Percentiles rank a stretch among this genome's conserved stretches.
Evolutionary conservation across 2,888 invertebrate genomes (phyloP).

Genomic region (Dioctria linearis): DNA sequence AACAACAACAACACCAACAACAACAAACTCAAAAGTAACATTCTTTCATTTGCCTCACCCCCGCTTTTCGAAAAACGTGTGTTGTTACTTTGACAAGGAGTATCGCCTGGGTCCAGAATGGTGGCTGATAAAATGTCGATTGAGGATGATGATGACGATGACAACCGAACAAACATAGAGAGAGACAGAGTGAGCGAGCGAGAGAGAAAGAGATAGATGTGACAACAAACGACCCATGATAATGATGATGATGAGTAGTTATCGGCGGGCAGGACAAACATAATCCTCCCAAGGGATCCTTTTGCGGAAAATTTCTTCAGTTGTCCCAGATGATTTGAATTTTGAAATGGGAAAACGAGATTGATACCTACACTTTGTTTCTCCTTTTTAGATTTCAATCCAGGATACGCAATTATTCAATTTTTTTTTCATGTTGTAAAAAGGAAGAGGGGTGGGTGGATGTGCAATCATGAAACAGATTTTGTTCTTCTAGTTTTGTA

Average conservation of each 20-base stretch:
- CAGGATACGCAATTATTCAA: too few relatives aligned
- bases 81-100: neutral
- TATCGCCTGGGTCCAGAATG: neutral
- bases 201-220: neutral
- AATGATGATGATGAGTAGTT: constrained; percentile 9
- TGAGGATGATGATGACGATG: constrained; percentile 5
- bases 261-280: constrained; percentile 1
- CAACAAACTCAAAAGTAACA: too few relatives aligned
- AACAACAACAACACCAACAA: too few relatives aligned
- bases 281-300: constrained; percentile 44
- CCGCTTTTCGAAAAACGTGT: neutral
- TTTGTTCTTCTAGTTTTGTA: too few relatives aligned
- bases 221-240: neutral
- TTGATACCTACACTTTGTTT: constrained; percentile 16
- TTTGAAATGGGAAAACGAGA: constrained; percentile 35
- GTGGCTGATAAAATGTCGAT: neutral
- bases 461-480: too few relatives aligned
- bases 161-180: neutral
- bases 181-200: neutral
- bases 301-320: constrained; percentile 43
- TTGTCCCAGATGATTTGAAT: constrained; percentile 41
- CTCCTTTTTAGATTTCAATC: too few relatives aligned
- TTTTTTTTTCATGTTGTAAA: too few relatives aligned
- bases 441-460: too few relatives aligned
- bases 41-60: neutral